Conservation (phyloP, 2,888 invertebrate species). For the Belgica antarctica region DNA sequence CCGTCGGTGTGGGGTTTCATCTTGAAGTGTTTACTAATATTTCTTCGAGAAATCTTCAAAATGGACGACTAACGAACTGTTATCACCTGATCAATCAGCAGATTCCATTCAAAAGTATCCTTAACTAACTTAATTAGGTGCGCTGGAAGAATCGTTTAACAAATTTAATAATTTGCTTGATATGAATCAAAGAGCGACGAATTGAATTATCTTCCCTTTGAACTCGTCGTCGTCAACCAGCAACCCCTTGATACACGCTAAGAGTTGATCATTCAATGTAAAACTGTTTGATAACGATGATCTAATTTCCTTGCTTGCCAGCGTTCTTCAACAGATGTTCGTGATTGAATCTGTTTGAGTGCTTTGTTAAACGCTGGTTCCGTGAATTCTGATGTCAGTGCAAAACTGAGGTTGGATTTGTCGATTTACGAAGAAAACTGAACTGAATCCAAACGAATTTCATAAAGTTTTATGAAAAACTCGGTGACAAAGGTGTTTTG, state of each 20-base stretch:
- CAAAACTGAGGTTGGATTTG: no score
- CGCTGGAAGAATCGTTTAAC: not conserved
- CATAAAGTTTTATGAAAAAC: no score
- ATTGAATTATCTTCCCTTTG: not conserved
- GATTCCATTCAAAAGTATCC: not conserved
- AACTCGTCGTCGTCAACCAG: conserved; percentile 26
- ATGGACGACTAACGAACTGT: not conserved
- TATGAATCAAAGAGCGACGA: conserved; percentile 20
- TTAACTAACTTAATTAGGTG: no score
- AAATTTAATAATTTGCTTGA: conserved; percentile 27
- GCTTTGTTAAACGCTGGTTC: no score
- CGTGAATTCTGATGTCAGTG: no score
- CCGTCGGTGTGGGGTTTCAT: conserved; percentile 21
- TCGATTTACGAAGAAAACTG: no score
- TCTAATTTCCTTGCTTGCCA: conserved; percentile 10
- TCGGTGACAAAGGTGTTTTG: no score
- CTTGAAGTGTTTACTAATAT: not conserved
- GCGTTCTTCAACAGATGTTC: conserved; percentile 34
- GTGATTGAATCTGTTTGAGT: no score
- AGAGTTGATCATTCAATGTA: no score
- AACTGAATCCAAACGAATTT: no score
- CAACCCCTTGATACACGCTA: not conserved
- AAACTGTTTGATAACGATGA: conserved; percentile 35
- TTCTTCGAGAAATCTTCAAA: not conserved
- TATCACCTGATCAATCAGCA: not conserved